Base-by-base conservation (phyloP, 2,797 vertebrate species). In the Sebastiscus tertius region DNA sequence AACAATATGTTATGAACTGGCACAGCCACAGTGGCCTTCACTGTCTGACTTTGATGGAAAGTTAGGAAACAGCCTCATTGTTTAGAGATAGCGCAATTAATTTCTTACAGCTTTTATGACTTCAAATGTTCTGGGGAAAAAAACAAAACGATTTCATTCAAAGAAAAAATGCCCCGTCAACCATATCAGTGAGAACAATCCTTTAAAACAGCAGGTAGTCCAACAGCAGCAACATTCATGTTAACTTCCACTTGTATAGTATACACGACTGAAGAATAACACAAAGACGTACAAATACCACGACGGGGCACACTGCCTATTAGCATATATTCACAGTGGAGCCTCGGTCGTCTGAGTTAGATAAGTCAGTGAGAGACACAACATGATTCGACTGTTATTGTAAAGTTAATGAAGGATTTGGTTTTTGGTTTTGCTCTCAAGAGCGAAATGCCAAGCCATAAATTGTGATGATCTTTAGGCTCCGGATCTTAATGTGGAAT, bases 391-490 rank as follows among this genome's bases (percentile, higher is more conserved):
- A 74, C 31, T 33, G 29, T 58, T 36, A 63, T 52, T 49, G 18
- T 56, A 64, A 56, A 64, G 10, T 60, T 54, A 33, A 33, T 58
- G 24, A 62, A 64, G 61, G 24, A 66, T 70, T 36, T 68, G 67
- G 56, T 77, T 72, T 61, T 20, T 42, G n/a, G 72, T 72, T 73
- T 72, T 29, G 26, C 52, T 54, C 72, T 65, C 16, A 55, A 66
- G 34, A 34, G 58, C 56, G 29, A 81, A 81, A 79, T 72, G 75
- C 65, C 31, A 63, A 65, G 58, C 56, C n/a, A 77, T 75, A 83
- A 74, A 58, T 20, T 66, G 36, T 46, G 56, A 70, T 52, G 65
- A 73, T 84, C 31, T 82, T 52, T 65, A 69, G 16, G n/a, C 26
- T 58, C 49, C 46, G 80, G 29, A 76, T 58, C 49, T 79, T 64